Percentiles rank a stretch among this genome's conserved stretches.
phyloP scores from a whole-genome alignment of 2,888 invertebrate species.

The Microctonus hyperodae region DNA sequence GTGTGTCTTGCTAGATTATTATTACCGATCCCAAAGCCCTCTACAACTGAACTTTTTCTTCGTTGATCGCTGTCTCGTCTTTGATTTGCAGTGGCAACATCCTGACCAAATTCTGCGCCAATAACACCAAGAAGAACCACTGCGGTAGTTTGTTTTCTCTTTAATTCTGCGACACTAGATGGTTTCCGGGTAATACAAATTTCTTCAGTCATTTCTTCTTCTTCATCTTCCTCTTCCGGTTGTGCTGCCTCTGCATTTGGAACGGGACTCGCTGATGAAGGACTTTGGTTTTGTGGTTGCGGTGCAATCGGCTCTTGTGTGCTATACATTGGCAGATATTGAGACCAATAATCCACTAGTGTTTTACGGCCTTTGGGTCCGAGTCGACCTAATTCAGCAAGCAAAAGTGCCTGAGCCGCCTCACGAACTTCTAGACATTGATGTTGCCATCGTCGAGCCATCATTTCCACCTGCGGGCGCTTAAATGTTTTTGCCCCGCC shows the following conservation, averaged over 20 bases:
- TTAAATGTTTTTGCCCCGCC: slow-evolving; percentile 82
- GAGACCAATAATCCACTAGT: slow-evolving; percentile 95
- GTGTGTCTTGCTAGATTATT: slow-evolving; percentile 91
- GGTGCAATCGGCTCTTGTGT: slow-evolving; percentile 81
- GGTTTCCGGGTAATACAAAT: slow-evolving; percentile 74
- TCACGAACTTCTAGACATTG: slow-evolving; percentile 97
- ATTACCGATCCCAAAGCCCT: slow-evolving; percentile 86
- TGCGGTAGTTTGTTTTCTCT: slow-evolving; percentile 95
- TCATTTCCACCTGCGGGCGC: slow-evolving; percentile 96
- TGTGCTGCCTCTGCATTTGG: slow-evolving; percentile 48
- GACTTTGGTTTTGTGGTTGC: slow-evolving; percentile 65
- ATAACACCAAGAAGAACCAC: slow-evolving; percentile 96
- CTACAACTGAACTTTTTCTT: slow-evolving; percentile 84
- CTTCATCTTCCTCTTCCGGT: slow-evolving; percentile 83
- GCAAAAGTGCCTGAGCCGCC: slow-evolving; percentile 92
- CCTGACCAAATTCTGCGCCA: slow-evolving; percentile 98
- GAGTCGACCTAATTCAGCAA: slow-evolving; percentile 89
- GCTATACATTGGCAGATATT: slow-evolving; percentile 89
- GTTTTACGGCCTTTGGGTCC: slow-evolving; percentile 91
- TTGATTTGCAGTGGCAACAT: slow-evolving; percentile 78
- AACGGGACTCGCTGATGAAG: slow-evolving; percentile 60
- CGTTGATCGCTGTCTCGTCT: slow-evolving; percentile 69
- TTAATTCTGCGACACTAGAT: slow-evolving; percentile 84
- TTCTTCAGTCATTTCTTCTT: slow-evolving; percentile 81
- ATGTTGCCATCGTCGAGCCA: slow-evolving; percentile 98